Evolutionary conservation across 1,140 invertebrate genomes (phyloP).

Genomic region (Drosophila pruinosa): DNA sequence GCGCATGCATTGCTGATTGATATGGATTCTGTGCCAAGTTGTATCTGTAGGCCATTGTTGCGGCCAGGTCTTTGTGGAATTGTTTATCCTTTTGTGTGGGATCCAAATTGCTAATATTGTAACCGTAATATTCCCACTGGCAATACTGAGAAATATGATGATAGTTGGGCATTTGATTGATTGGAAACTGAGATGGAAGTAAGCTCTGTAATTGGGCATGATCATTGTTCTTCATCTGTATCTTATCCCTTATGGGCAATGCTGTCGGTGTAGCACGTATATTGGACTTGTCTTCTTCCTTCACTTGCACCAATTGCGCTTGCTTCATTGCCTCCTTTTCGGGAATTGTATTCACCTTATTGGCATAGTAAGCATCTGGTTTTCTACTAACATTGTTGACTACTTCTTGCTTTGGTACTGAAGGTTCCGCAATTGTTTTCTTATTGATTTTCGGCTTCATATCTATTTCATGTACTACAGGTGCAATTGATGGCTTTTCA

Average conservation of each 20-base stretch:
- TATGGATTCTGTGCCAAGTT: conserved; percentile 80
- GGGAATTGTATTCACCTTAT: conserved; percentile 19
- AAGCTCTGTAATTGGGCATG: conserved; percentile 66
- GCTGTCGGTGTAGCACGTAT: conserved; percentile 1
- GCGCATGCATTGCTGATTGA: conserved; percentile 75
- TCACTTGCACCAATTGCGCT: conserved; percentile 57
- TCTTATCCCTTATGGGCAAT: conserved; percentile 57
- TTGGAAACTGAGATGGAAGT: conserved; percentile 84
- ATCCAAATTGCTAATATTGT: conserved; percentile 85
- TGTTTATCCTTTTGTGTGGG: conserved; percentile 76
- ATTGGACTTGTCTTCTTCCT: conserved; percentile 66
- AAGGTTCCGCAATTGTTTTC: conserved; percentile 19
- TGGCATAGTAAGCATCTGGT: conserved; percentile 16
- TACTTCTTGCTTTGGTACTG: conserved; percentile 31
- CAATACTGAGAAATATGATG: conserved; percentile 86
- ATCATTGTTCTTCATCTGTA: conserved; percentile 63
- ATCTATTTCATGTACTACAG: conserved; percentile 16
- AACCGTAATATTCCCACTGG: conserved; percentile 86
- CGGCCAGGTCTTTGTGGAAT: conserved; percentile 80
- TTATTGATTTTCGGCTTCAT: conserved; percentile 48
- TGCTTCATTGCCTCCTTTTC: conserved; percentile 47
- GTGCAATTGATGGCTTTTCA: neutral
- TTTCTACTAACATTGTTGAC: conserved; percentile 33
- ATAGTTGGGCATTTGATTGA: conserved; percentile 86
- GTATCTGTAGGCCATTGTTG: conserved; percentile 77